A percentile compares a stretch with the other conserved stretches of the same genome.
Conservation (phyloP, 1,140 invertebrate genomes). For the Zaprionus tsacasi region DNA sequence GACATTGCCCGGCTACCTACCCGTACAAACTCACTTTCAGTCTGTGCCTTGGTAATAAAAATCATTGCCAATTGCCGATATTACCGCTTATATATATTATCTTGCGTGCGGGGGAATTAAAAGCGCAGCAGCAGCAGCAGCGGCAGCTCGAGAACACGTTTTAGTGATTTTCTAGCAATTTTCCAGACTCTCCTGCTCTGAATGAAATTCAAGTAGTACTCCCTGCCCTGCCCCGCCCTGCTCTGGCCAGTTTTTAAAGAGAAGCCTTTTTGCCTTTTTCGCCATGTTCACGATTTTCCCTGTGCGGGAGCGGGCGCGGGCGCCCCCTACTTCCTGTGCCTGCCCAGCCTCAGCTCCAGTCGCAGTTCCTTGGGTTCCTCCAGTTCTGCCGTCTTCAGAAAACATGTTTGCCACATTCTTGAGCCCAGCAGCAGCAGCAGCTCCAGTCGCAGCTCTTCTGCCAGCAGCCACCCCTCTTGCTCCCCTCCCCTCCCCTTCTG, state of each 20-base stretch:
- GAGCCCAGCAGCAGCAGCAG: conserved; percentile 19
- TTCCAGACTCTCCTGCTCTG: conserved; percentile 53
- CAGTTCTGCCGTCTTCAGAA: not conserved
- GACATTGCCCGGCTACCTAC: conserved; percentile 26
- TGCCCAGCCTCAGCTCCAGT: not conserved
- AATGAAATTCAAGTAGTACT: conserved; percentile 56
- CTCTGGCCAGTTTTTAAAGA: conserved; percentile 34
- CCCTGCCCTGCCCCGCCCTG: not conserved
- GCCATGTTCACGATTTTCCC: conserved; percentile 76
- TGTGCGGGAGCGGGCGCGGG: conserved; percentile 47
- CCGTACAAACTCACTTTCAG: conserved; percentile 69
- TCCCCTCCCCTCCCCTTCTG: conserved; percentile 18
- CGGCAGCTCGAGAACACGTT: conserved; percentile 68
- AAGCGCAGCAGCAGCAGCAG: conserved; percentile 39
- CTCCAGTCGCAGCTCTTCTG: conserved; percentile 28
- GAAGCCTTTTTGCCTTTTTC: conserved; percentile 69
- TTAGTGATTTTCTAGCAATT: conserved; percentile 83
- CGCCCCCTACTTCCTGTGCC: conserved; percentile 76
- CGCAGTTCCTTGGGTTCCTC: no score
- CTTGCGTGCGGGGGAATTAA: conserved; percentile 68
- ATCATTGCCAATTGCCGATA: conserved; percentile 82
- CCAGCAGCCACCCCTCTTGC: conserved; percentile 6
- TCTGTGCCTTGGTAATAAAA: conserved; percentile 62
- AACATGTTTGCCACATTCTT: conserved; percentile 83
- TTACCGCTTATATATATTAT: conserved; percentile 79